Percentiles rank a stretch among this genome's conserved stretches.
Evolutionary conservation across 2,113 vertebrate genomes (phyloP).

Genomic region (Phyllostomus discolor): DNA sequence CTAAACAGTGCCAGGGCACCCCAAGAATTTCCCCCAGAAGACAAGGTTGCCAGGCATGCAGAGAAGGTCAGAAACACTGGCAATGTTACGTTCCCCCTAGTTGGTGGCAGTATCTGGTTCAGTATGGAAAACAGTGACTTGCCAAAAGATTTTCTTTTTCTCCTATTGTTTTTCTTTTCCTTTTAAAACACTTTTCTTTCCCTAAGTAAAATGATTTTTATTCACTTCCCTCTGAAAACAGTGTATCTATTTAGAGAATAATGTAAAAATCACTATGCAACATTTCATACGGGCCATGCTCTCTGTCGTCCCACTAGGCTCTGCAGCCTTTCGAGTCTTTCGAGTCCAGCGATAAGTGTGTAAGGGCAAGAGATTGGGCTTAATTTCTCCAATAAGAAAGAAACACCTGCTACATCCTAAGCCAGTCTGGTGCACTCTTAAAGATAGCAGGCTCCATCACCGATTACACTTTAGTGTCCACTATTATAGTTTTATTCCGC

Average conservation of each 20-base stretch:
- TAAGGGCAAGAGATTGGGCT: no score
- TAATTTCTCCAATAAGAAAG: not conserved
- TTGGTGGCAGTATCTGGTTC: not conserved
- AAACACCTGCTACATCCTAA: not conserved
- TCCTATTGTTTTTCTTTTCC: not conserved
- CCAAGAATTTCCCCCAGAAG: not conserved
- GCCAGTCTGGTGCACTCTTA: not conserved
- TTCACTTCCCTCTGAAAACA: not conserved
- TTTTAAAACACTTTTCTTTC: not conserved
- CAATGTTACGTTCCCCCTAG: accelerated
- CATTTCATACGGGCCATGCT: not conserved
- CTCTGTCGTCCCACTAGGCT: not conserved
- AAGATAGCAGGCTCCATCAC: not conserved
- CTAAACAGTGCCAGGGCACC: not conserved
- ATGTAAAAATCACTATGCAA: not conserved
- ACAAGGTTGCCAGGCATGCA: not conserved
- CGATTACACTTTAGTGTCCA: not conserved
- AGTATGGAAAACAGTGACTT: not conserved
- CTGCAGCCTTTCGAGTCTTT: not conserved
- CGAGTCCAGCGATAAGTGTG: not conserved
- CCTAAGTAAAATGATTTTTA: not conserved
- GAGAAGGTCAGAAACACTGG: not conserved
- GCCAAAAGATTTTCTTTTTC: not conserved
- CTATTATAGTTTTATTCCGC: not conserved
- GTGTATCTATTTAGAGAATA: not conserved